Conservation (phyloP, 2,888 invertebrate species). For the Aphidoletes aphidimyza region DNA sequence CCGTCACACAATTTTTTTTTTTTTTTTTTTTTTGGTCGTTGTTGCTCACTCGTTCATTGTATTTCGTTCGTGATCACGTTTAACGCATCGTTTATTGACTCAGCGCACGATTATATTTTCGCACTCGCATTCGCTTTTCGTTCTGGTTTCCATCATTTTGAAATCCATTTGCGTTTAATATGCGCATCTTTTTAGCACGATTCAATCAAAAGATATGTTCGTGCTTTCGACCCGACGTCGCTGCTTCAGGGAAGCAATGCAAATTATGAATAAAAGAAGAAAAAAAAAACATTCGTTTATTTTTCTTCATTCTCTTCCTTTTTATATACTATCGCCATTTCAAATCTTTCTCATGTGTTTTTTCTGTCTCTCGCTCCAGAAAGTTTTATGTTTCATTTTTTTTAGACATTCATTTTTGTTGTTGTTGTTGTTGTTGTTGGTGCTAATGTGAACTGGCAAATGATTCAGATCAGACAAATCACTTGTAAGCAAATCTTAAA, state of each 20-base stretch:
- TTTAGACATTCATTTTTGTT: too few species aligned
- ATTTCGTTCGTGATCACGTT: not conserved
- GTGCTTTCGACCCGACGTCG: not conserved
- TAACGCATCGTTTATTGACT: not conserved
- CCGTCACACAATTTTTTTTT: not conserved
- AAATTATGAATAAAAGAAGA: not conserved
- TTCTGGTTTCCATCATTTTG: not conserved
- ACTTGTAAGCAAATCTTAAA: not conserved
- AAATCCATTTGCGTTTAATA: too few species aligned
- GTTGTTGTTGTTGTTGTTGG: too few species aligned
- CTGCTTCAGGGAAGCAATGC: not conserved
- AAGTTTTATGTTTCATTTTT: too few species aligned
- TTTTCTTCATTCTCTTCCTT: not conserved
- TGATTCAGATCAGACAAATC: slow-evolving; percentile 7
- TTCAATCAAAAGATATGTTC: slow-evolving; percentile 3
- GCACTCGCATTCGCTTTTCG: too few species aligned
- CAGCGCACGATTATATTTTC: not conserved
- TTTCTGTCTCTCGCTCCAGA: not conserved
- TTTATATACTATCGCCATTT: not conserved
- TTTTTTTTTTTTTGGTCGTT: not conserved
- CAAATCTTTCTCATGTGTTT: not conserved
- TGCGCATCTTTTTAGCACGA: not conserved
- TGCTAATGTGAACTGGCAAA: not conserved
- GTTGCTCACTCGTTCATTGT: too few species aligned
- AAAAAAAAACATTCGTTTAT: too few species aligned